Conservation (phyloP, 2,888 invertebrate species). For the Mesochorus sp. region DNA sequence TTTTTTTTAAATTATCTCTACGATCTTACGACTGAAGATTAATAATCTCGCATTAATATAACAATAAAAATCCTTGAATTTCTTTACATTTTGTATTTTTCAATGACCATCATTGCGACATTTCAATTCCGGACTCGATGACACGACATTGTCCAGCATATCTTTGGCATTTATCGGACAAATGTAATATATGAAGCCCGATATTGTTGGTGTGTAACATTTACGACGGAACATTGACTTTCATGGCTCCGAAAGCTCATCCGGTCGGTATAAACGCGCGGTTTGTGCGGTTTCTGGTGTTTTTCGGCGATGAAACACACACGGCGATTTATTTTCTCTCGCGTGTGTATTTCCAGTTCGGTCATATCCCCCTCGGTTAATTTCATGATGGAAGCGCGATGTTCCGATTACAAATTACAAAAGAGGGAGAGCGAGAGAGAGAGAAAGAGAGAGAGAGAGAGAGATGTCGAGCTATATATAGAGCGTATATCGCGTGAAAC, state of each 20-base stretch:
- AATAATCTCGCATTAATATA: too few relatives aligned
- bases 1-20: too few relatives aligned
- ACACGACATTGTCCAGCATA: too few relatives aligned
- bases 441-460: neutral
- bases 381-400: neutral
- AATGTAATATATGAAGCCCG: neutral
- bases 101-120: neutral
- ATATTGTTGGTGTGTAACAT: conserved; percentile 1
- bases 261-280: neutral
- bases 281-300: neutral
- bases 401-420: neutral
- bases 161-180: neutral
- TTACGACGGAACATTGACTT: neutral
- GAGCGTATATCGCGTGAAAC: too few relatives aligned
- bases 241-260: neutral
- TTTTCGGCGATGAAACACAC: conserved; percentile 12
- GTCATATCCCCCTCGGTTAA: neutral
- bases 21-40: too few relatives aligned
- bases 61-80: too few relatives aligned
- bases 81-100: too few relatives aligned
- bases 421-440: neutral
- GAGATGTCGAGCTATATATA: neutral
- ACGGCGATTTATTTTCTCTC: conserved; percentile 30
- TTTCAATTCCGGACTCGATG: too few relatives aligned
- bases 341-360: conserved; percentile 2